Evolutionary conservation across 2,888 invertebrate species (phyloP).

Genomic region (Lasioglossum leucozonium): DNA sequence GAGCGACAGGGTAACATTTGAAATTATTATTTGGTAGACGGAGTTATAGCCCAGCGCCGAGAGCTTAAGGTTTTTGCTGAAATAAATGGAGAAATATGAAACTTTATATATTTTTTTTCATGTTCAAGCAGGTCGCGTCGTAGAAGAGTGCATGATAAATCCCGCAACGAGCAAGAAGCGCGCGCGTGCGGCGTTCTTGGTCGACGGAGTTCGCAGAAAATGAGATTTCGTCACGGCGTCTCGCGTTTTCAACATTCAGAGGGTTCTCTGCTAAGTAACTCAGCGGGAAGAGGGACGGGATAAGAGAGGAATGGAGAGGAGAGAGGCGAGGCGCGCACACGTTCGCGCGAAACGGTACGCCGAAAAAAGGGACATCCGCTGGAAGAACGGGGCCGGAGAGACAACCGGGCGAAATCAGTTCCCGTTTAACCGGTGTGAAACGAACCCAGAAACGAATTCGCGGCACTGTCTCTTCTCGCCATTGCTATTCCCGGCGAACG

Average conservation of each 20-base stretch:
- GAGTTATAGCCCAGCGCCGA: too few relatives aligned
- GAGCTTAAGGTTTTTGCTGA: too few relatives aligned
- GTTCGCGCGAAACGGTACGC: conserved; percentile 8
- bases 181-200: conserved; percentile 28
- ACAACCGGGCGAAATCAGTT: conserved; percentile 58
- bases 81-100: too few relatives aligned
- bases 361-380: background rate
- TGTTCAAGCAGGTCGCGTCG: background rate
- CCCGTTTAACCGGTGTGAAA: conserved; percentile 46
- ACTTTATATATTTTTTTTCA: too few relatives aligned
- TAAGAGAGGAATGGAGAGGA: background rate
- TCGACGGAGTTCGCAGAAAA: conserved; percentile 49
- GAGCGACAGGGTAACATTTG: too few relatives aligned
- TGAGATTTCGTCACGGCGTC: conserved; percentile 58
- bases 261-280: conserved; percentile 27
- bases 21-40: too few relatives aligned
- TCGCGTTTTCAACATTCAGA: conserved; percentile 66
- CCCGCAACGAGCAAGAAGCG: conserved; percentile 36
- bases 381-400: conserved; percentile 19
- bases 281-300: background rate
- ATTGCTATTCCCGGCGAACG: conserved; percentile 24
- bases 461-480: conserved; percentile 35
- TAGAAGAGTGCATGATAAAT: conserved; percentile 59
- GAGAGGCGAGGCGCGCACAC: background rate
- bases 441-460: conserved; percentile 29